Percentiles rank a stretch among this genome's conserved stretches.
Evolutionary conservation across 1,140 invertebrate species (phyloP).

Genomic region (Paraescarpia echinospica): DNA sequence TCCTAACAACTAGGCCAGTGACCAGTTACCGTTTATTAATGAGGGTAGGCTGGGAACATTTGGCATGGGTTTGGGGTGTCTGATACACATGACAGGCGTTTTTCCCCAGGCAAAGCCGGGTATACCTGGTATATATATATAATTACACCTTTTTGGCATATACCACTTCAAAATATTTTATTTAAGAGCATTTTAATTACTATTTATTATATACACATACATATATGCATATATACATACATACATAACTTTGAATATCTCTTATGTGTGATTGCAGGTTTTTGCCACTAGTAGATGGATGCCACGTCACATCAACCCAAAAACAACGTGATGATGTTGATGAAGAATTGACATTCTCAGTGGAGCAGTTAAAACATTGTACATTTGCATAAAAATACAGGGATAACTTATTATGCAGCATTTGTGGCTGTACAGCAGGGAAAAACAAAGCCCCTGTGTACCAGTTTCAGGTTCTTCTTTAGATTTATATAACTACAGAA

Average conservation of each 20-base stretch:
- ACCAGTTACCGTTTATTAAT: no score
- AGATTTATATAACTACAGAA: not conserved
- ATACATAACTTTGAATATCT: not conserved
- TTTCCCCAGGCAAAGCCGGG: no score
- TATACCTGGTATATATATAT: no score
- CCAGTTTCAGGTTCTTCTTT: not conserved
- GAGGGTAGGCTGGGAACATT: no score
- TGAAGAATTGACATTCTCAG: not conserved
- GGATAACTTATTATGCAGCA: not conserved
- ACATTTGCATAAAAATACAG: slow-evolving; percentile 1
- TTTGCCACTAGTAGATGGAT: not conserved
- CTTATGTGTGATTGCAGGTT: not conserved
- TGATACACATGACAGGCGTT: no score
- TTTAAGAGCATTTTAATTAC: no score
- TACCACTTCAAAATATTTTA: no score
- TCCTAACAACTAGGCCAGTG: no score
- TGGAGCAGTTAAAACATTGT: not conserved
- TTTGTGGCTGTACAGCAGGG: not conserved
- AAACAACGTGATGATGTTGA: not conserved
- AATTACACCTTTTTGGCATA: no score
- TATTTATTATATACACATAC: not conserved
- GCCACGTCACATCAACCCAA: not conserved
- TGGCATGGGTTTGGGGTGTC: no score
- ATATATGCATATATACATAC: not conserved
- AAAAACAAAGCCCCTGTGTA: not conserved